Evolutionary conservation across 1,140 invertebrate genomes (phyloP), one percentile per base, ranked within the genome.

Genomic region (Ericerus pela): DNA sequence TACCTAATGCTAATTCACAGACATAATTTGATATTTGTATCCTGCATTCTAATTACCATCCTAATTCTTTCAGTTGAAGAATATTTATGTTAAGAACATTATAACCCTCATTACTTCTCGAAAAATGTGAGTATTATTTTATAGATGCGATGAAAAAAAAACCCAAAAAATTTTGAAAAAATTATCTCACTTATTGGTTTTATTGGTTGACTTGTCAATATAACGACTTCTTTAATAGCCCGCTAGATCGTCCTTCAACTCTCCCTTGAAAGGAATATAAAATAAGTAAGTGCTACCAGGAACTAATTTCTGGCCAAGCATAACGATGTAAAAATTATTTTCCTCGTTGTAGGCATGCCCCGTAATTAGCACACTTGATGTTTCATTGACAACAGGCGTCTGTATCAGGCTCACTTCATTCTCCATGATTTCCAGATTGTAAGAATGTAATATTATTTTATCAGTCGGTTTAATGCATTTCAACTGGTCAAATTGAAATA

Each of bases 171-270:
- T n/a, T n/a, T n/a, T n/a, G n/a, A n/a, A n/a, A n/a, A n/a, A n/a
- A n/a, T n/a, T n/a, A n/a, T n/a, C n/a, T 75, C 69, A 86, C 83
- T 74, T 86, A 82, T 74, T 80, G 57, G 75, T 79, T 36, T 73
- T 66, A 22, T 79, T 75, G n/a, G 71, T 73, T 14, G 69, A 67
- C 14, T 73, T 70, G 61, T 82, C 77, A 8, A 74, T 68, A 64
- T 92, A 94, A 12, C 76, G 79, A 66, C 85, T 90, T 54, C 77
- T 73, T 63, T 91, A 92, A 59, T 83, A 84, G n/a, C 88, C 88
- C 58, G 78, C 74, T 51, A 90, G 64, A 14, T 76, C 75, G 11
- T 76, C 75, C 30, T 75, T 73, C n/a, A 89, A 62, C n/a, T 72
- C 72, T 0, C 81, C 82, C 2, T 67, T 68, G 60, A 84, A 90